phyloP scores from a whole-genome alignment of 2,113 vertebrate genomes.

The Phyllostomus discolor region DNA sequence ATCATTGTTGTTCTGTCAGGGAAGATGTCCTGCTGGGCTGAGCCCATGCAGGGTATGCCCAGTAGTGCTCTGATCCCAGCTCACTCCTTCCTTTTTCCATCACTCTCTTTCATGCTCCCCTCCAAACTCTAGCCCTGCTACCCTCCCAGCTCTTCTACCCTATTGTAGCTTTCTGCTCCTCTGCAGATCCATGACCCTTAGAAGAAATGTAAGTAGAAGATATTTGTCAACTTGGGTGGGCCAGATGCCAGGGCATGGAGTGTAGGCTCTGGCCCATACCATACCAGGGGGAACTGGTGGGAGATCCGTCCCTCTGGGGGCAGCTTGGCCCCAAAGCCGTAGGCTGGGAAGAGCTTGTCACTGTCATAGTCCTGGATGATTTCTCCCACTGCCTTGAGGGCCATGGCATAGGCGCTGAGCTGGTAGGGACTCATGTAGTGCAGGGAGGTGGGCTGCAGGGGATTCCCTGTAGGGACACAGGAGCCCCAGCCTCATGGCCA shows the following conservation, averaged over 20 bases:
- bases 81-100: background rate
- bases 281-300: conserved; percentile 96
- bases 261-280: background rate
- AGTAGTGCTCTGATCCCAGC: background rate
- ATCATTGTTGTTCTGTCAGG: conserved; percentile 83
- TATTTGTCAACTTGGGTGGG: background rate
- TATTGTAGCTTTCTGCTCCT: background rate
- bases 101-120: background rate
- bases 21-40: background rate
- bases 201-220: background rate
- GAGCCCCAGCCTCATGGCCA: background rate
- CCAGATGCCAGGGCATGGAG: background rate
- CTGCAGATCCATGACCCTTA: background rate
- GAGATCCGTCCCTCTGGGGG: conserved; percentile 97
- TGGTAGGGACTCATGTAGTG: conserved; percentile 98
- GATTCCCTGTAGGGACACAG: conserved; percentile 86
- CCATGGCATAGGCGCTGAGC: conserved; percentile 98
- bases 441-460: conserved; percentile 96
- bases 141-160: background rate
- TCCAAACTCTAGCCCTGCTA: background rate
- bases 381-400: conserved; percentile 96
- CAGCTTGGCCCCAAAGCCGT: conserved; percentile 97
- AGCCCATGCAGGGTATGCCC: background rate
- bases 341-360: conserved; percentile 98
- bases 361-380: conserved; percentile 99